phyloP scores from a whole-genome alignment of 2,797 vertebrate species.

The Pagetopsis macropterus region DNA sequence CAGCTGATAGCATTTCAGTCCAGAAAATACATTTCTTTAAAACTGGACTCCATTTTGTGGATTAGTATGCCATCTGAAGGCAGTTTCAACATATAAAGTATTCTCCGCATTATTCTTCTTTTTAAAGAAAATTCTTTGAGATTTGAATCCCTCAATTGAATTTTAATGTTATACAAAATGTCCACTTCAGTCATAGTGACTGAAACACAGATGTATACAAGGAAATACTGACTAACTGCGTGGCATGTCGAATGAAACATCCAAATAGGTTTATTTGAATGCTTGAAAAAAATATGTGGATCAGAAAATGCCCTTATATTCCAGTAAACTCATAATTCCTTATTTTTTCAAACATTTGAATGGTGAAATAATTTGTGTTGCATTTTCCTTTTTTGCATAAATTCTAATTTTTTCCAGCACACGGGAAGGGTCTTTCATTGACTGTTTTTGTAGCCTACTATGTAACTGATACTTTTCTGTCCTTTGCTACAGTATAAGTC shows the following conservation, averaged over 20 bases:
- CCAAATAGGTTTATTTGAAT: neutral
- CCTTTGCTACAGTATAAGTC: constrained; percentile 87
- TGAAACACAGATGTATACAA: neutral
- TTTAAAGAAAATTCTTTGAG: neutral
- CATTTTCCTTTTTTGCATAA: neutral
- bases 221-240: neutral
- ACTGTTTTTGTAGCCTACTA: neutral
- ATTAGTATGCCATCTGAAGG: neutral
- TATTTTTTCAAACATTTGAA: neutral
- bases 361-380: neutral
- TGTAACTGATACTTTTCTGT: constrained; percentile 18
- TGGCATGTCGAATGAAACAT: neutral
- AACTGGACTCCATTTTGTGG: neutral
- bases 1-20: neutral
- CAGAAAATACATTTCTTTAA: constrained; percentile 1
- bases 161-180: neutral
- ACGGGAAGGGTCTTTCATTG: constrained; percentile 1
- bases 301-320: neutral
- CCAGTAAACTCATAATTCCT: neutral
- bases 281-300: neutral
- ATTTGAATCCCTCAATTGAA: neutral
- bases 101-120: neutral
- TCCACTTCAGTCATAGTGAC: too few relatives aligned
- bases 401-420: constrained; percentile 3
- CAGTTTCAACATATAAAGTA: neutral